phyloP scores from a whole-genome alignment of 2,113 vertebrate genomes.

The Megalops atlanticus region DNA sequence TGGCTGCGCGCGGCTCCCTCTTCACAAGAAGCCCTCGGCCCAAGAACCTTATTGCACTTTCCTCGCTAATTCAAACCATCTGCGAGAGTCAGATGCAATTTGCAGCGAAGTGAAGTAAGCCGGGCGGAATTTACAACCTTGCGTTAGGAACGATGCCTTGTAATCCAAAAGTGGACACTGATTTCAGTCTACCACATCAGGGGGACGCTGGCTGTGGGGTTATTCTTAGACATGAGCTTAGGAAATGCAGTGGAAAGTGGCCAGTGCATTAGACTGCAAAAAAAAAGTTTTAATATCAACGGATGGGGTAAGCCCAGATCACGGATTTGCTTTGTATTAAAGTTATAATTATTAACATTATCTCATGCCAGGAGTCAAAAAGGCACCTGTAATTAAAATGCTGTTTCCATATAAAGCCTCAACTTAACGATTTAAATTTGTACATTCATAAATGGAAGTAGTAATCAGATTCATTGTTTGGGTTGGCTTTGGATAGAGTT shows the following conservation, averaged over 20 bases:
- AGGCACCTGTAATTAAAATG: not conserved
- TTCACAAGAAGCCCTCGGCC: conserved; percentile 26
- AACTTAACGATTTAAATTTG: not conserved
- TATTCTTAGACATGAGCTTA: conserved; percentile 40
- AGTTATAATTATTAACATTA: not conserved
- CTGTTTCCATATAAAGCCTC: not conserved
- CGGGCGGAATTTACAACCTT: conserved; percentile 46
- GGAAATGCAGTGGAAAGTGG: conserved; percentile 28
- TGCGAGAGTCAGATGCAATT: conserved; percentile 38
- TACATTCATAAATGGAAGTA: not conserved
- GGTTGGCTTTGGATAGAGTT: not conserved
- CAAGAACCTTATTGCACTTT: conserved; percentile 47
- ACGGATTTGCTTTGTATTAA: not conserved
- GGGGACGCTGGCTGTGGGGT: conserved; percentile 33
- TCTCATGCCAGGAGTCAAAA: not conserved
- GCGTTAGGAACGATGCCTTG: conserved; percentile 35
- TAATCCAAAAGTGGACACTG: conserved; percentile 32
- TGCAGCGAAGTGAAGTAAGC: conserved; percentile 40
- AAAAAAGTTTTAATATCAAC: not conserved
- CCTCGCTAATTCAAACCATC: conserved; percentile 45
- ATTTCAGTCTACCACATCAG: conserved; percentile 24
- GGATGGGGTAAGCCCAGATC: not conserved
- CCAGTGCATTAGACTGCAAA: conserved; percentile 21
- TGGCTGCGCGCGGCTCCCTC: not conserved
- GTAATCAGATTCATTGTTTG: not conserved